Base-by-base conservation (phyloP, 1,140 invertebrate species). In the Brachionus rubens region DNA sequence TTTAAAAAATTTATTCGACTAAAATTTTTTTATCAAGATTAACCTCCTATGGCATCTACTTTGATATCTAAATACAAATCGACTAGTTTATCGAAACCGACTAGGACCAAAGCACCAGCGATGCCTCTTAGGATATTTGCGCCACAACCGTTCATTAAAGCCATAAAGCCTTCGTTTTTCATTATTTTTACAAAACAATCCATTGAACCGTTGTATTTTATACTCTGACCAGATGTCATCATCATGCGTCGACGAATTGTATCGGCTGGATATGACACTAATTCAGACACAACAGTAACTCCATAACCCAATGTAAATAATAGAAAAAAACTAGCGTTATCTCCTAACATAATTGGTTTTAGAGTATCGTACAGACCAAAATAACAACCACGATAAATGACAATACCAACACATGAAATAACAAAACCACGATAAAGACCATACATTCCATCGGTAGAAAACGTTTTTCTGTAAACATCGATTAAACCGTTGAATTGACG, bases 311-410 rank as follows among this genome's bases (percentile, higher is more conserved):
- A 92, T 80, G 88, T 86, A 89, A 92, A 95, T 80, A 90, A 93
- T 79, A 94, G 87, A 75, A 93, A 85, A 82, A 95, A 86, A 59
- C 90, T 90, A 79, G 91, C 92, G 83, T 90, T 90, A 81, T 94
- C 90, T 54, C 81, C 81, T 77, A 91, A 90, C 79, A 93, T 84
- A 88, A 92, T 90, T 78, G 90, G 91, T 84, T 91, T 92, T 75
- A 91, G 89, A 46, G 93, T 96, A 86, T 97, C 94, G 85, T 92
- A 97, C 86, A 93, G 90, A 79, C 94, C 93, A 85, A 97, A 97
- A 88, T 95, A 97, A 79, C 91, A 89, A 26, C 93, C 93, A 83
- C 93, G 81, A 81, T 86, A 86, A 12, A 85, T 81, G 33, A 86
- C 80, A 72, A 86, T 86, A 77, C 83, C 84, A 24, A 85, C 81